phyloP scores from a whole-genome alignment of 2,888 invertebrate genomes.

The Silvanus unidentatus region DNA sequence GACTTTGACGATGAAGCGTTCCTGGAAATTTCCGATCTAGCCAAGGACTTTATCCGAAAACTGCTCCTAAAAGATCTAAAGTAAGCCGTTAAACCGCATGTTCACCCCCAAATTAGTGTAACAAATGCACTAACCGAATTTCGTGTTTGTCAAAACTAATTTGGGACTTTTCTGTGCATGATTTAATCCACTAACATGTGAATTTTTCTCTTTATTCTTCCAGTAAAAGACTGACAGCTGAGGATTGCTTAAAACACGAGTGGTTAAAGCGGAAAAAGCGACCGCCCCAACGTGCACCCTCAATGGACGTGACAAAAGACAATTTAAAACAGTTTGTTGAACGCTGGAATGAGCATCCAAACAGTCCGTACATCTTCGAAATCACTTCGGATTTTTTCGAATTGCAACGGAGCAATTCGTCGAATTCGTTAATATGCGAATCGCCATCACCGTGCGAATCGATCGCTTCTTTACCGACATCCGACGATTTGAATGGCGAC shows the following conservation, averaged over 20 bases:
- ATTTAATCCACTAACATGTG: constrained; percentile 28
- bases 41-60: constrained; percentile 92
- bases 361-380: constrained; percentile 80
- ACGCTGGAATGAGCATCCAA: constrained; percentile 83
- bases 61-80: constrained; percentile 86
- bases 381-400: constrained; percentile 32
- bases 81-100: constrained; percentile 55
- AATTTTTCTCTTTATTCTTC: constrained; percentile 30
- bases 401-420: constrained; percentile 27
- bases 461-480: constrained; percentile 60
- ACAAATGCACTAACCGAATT: no score
- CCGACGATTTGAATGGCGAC: constrained; percentile 44
- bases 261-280: constrained; percentile 67
- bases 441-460: constrained; percentile 78
- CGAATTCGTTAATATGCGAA: constrained; percentile 58
- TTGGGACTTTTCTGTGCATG: constrained; percentile 35
- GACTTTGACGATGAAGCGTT: constrained; percentile 98
- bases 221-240: constrained; percentile 79
- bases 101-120: constrained; percentile 32
- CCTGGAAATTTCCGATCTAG: constrained; percentile 87
- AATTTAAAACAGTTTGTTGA: constrained; percentile 80
- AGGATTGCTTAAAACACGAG: constrained; percentile 76
- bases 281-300: constrained; percentile 36
- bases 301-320: constrained; percentile 72
- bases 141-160: constrained; percentile 29